Base-by-base conservation (phyloP, 1,140 invertebrate genomes). In the Neodiprion fabricii region DNA sequence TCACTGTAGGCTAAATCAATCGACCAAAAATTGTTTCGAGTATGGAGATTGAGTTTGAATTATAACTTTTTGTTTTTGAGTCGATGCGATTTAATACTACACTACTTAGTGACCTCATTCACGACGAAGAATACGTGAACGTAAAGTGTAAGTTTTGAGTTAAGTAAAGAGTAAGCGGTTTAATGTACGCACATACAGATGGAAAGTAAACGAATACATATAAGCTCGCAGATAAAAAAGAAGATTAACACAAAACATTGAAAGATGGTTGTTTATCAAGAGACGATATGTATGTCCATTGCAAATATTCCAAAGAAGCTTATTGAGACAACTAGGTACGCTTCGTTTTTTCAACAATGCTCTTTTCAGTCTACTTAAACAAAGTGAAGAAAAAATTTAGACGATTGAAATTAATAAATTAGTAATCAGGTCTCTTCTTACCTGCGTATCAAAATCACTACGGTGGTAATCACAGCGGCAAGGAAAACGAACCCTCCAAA, bases 401-500 rank as follows among this genome's bases (percentile, higher is more conserved):
- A 40, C 5, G 28, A 3, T 2, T 40, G 28, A 40, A 40, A 40
- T 40, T 3, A 40, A 40, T 40, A 40, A 40, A 40, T 40, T 40
- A 40, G 28, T 40, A 40, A 4, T 2, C 5, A 40, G 5, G 28
- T 40, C 28, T 40, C 61, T 14, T 83, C 90, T 93, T 90, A 98
- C 96, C 96, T 97, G 90, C 95, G 90, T 73, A 97, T 93, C 73
- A 98, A 89, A 70, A 97, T 95, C 71, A 97, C 93, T 70, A 97
- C 94, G 7, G 96, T 96, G 1, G 95, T 97, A 74, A 97, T 93
- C 73, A 97, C 93, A 14, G 96, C 96, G 40, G 96, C 94, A 21
- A 98, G 90, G 81, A 98, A 95, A 0, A 97, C 95, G 79, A 98
- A 95, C 8, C 94, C 95, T 71, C 95, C 96, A 84, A 97, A 97